Conservation (phyloP, 2,113 vertebrate species). For the Rhegmatorhina hoffmannsi region DNA sequence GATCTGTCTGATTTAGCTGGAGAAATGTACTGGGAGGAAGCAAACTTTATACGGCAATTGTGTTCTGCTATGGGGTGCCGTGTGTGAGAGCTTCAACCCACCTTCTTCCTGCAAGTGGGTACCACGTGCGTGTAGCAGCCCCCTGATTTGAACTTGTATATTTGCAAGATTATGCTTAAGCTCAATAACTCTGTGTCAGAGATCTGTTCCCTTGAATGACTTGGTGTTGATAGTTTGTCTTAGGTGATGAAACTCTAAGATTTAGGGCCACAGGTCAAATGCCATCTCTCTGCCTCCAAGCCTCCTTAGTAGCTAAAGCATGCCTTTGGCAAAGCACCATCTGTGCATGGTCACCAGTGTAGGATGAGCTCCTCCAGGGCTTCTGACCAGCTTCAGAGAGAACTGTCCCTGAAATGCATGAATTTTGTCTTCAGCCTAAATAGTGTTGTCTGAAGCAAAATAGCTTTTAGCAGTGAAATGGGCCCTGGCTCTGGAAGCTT, state of each 20-base stretch:
- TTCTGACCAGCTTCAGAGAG: not conserved
- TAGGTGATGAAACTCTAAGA: not conserved
- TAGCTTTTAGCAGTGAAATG: not conserved
- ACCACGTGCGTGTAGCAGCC: not conserved
- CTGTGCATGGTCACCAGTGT: not conserved
- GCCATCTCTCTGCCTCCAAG: not conserved
- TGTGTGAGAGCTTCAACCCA: not conserved
- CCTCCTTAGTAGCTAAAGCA: not conserved
- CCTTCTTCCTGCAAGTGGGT: not conserved
- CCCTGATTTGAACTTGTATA: not conserved
- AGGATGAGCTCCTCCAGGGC: not conserved
- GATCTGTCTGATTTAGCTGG: not conserved
- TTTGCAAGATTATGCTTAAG: not conserved
- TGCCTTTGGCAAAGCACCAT: not conserved
- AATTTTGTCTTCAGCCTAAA: not conserved
- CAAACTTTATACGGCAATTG: not conserved
- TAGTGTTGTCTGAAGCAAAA: not conserved
- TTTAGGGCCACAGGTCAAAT: not conserved
- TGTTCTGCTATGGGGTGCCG: not conserved
- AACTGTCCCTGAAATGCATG: fast-evolving
- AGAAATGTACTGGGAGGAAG: not conserved
- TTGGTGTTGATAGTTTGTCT: not conserved
- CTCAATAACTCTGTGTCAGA: not conserved
- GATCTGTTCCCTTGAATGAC: not conserved
- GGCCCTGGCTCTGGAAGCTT: not conserved